Conservation (phyloP, 2,113 vertebrate genomes). For the Chloroceryle aenea region DNA sequence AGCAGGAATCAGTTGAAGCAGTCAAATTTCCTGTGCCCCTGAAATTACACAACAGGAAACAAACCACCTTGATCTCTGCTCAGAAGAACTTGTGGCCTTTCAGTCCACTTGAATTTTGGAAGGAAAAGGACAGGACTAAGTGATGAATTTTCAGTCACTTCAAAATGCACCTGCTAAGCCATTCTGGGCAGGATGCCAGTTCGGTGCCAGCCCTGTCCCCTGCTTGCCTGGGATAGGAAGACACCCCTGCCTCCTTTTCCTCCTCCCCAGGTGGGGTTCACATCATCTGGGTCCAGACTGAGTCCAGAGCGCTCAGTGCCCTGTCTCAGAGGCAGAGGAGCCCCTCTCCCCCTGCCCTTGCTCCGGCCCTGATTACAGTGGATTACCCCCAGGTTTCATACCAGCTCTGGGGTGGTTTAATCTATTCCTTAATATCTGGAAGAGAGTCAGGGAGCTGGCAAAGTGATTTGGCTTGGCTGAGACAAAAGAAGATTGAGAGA, state of each 20-base stretch:
- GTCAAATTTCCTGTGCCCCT: background rate
- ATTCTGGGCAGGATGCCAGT: background rate
- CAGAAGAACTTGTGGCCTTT: background rate
- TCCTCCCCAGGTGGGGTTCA: background rate
- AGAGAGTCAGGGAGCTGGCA: conserved; percentile 13
- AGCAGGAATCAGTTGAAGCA: background rate
- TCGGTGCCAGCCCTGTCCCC: background rate
- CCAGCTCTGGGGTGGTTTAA: conserved; percentile 46
- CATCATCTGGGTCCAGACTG: background rate
- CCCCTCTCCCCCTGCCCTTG: background rate
- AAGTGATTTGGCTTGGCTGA: conserved; percentile 55
- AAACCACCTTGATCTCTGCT: background rate
- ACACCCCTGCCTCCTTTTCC: no score
- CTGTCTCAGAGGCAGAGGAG: background rate
- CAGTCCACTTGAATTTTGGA: background rate
- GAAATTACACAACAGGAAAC: background rate
- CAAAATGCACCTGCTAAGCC: background rate
- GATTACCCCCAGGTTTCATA: conserved; percentile 49
- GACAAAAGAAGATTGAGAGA: conserved; percentile 63
- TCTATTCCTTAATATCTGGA: conserved; percentile 59
- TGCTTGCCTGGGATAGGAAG: background rate
- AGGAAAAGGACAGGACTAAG: background rate
- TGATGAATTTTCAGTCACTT: background rate
- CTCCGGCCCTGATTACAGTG: conserved; percentile 11
- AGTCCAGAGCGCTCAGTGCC: fast-evolving